These are phyloP conservation scores for Sapayoa aenigma DNA, from an alignment of 2,113 vertebrate species.

Conservation along the genomic window DNA sequence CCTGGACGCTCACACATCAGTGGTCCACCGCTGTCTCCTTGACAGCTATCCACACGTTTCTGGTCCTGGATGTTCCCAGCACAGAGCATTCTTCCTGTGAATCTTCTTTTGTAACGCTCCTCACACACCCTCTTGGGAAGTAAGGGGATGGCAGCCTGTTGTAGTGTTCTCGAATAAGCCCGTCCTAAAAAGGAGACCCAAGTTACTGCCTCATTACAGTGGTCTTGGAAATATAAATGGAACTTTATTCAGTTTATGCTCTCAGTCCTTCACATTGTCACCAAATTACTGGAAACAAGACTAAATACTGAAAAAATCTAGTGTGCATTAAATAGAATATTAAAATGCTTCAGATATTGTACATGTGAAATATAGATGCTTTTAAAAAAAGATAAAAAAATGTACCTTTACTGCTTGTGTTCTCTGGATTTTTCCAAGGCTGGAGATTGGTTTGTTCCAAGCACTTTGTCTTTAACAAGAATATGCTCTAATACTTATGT, in stretches of 20 bases:
- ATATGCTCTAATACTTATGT: background rate
- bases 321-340: background rate
- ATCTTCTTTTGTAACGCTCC: constrained; percentile 84
- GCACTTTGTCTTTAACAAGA: background rate
- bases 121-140: constrained; percentile 87
- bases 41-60: constrained; percentile 91
- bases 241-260: background rate
- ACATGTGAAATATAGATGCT: background rate
- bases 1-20: constrained; percentile 87
- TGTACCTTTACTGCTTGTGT: background rate
- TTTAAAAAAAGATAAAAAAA: background rate
- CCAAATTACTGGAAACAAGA: background rate
- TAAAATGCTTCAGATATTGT: background rate
- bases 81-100: constrained; percentile 95
- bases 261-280: background rate
- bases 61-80: constrained; percentile 81
- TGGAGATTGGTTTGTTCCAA: background rate
- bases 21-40: constrained; percentile 95
- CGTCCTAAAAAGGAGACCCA: constrained; percentile 74
- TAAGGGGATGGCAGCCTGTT: constrained; percentile 88
- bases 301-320: background rate
- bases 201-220: background rate
- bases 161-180: constrained; percentile 93
- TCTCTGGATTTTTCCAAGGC: background rate
- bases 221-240: background rate